Percentiles rank a stretch among this genome's conserved stretches.
Conservation (phyloP, 1,140 invertebrate genomes). For the Lordiphosa mommai region DNA sequence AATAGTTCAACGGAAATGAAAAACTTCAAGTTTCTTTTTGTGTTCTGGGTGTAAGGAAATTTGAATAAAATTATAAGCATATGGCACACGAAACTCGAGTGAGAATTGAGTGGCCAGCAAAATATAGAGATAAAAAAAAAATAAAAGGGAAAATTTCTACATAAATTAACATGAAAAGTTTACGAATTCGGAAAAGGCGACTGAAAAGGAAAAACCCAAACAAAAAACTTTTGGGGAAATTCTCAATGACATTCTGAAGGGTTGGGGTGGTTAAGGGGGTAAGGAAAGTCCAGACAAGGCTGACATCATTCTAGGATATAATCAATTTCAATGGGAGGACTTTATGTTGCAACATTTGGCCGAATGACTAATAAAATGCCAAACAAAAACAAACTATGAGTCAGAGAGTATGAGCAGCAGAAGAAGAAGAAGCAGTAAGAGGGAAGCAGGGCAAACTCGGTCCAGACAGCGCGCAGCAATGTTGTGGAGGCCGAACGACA, state of each 20-base stretch:
- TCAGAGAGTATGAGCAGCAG: constrained; percentile 21
- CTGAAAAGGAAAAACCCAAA: constrained; percentile 27
- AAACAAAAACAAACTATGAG: constrained; percentile 32
- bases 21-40: constrained; percentile 44
- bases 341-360: constrained; percentile 56
- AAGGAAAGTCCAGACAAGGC: constrained; percentile 14
- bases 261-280: neutral
- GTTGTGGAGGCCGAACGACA: constrained; percentile 5
- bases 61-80: constrained; percentile 48
- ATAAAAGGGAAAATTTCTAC: constrained; percentile 25
- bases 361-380: constrained; percentile 55
- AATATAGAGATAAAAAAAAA: constrained; percentile 17
- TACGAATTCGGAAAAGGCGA: neutral
- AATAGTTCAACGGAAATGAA: constrained; percentile 69
- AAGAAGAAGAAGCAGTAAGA: neutral
- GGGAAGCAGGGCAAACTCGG: constrained; percentile 9
- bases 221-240: constrained; percentile 22
- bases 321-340: constrained; percentile 21
- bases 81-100: constrained; percentile 37
- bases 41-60: constrained; percentile 7
- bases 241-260: constrained; percentile 41
- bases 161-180: constrained; percentile 52
- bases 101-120: constrained; percentile 36
- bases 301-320: constrained; percentile 36
- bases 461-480: neutral